These are phyloP conservation scores for Scaptomyza reducta DNA, from an alignment of 2,888 invertebrate genomes.

Conservation along the genomic window DNA sequence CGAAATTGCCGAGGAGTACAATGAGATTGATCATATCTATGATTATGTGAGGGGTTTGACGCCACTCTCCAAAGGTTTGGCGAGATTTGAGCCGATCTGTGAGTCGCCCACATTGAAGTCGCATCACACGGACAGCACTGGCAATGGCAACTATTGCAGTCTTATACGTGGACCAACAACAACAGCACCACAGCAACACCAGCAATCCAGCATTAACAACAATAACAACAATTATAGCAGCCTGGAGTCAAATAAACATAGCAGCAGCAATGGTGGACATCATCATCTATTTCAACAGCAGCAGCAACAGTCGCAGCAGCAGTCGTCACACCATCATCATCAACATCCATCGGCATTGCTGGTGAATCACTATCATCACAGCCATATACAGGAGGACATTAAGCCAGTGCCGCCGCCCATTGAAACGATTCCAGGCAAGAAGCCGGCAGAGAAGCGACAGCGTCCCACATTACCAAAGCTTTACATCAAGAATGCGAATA, in stretches of 20 bases:
- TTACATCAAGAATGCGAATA: conserved; percentile 90
- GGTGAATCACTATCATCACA: conserved; percentile 84
- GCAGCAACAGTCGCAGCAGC: conserved; percentile 67
- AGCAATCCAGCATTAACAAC: conserved; percentile 78
- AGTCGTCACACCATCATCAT: conserved; percentile 73
- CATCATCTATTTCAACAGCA: conserved; percentile 78
- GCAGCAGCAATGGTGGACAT: conserved; percentile 59
- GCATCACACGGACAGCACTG: conserved; percentile 83
- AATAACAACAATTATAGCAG: conserved; percentile 69
- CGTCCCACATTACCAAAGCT: conserved; percentile 90
- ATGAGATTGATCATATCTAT: conserved; percentile 98
- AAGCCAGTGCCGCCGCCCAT: conserved; percentile 96
- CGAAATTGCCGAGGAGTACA: conserved; percentile 92
- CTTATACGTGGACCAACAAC: conserved; percentile 82
- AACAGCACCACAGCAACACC: conserved; percentile 53
- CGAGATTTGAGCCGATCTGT: conserved; percentile 85
- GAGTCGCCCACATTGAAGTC: conserved; percentile 84
- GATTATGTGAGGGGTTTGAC: conserved; percentile 97
- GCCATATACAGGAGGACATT: conserved; percentile 87
- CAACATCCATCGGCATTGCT: conserved; percentile 57
- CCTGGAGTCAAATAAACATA: conserved; percentile 32
- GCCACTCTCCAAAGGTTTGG: conserved; percentile 91
- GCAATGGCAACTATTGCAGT: conserved; percentile 84
- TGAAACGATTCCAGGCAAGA: conserved; percentile 95
- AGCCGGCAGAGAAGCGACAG: conserved; percentile 91